Evolutionary conservation across 2,797 vertebrate genomes (phyloP).

Genomic region (Myoxocephalus aenaeus): DNA sequence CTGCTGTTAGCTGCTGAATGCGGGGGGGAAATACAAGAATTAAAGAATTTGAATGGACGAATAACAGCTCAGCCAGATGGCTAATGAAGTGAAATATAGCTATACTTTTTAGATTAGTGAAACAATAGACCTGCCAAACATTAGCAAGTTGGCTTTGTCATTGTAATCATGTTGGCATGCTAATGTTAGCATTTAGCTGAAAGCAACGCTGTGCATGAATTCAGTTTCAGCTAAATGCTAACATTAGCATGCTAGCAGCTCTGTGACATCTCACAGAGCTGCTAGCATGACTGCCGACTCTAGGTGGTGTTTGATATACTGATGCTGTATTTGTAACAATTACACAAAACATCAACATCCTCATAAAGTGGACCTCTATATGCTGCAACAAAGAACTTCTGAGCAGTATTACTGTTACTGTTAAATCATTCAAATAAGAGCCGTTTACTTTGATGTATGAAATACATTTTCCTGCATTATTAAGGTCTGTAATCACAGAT

Average conservation of each 20-base stretch:
- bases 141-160: neutral
- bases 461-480: neutral
- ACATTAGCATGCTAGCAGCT: too few species aligned
- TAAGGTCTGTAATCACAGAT: neutral
- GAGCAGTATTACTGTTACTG: neutral
- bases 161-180: neutral
- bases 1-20: neutral
- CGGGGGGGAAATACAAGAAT: neutral
- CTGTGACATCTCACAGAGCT: neutral
- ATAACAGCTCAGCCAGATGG: neutral
- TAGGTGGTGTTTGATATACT: neutral
- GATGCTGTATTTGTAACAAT: neutral
- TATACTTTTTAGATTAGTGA: neutral
- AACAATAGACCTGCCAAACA: neutral
- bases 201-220: neutral
- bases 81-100: neutral
- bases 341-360: neutral
- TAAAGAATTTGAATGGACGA: neutral
- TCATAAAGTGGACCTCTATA: neutral
- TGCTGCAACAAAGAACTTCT: neutral
- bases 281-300: neutral
- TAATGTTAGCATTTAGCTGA: neutral
- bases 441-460: neutral
- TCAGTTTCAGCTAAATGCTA: neutral
- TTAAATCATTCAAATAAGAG: slow-evolving; percentile 2